A percentile compares a stretch with the other conserved stretches of the same genome.
Evolutionary conservation across 2,113 vertebrate genomes (phyloP).

Genomic region (Actenoides hombroni): DNA sequence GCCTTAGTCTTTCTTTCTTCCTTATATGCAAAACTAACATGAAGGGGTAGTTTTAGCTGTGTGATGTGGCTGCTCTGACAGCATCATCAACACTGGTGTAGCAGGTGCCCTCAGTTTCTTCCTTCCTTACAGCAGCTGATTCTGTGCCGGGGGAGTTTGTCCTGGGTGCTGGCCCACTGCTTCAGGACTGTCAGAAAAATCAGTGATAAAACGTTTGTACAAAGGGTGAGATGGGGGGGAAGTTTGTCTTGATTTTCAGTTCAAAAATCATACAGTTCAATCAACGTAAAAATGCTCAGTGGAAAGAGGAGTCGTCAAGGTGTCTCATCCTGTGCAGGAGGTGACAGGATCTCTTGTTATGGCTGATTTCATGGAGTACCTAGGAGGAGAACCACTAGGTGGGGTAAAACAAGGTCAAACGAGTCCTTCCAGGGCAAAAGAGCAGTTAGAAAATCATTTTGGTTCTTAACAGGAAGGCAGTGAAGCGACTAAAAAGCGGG

Average conservation of each 20-base stretch:
- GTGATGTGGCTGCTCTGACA: neutral
- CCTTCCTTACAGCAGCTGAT: neutral
- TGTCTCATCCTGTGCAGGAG: neutral
- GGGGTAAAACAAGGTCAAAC: constrained; percentile 9
- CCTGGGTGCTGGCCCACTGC: neutral
- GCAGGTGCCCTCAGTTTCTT: neutral
- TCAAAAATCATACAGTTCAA: neutral
- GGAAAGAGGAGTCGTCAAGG: neutral
- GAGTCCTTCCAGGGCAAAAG: constrained; percentile 20
- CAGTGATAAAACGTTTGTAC: neutral
- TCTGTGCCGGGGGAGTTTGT: neutral
- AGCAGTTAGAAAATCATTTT: constrained; percentile 24
- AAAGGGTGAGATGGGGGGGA: neutral
- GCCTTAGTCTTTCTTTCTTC: neutral
- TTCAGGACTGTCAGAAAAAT: neutral
- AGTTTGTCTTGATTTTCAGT: neutral
- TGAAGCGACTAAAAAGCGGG: constrained; percentile 23
- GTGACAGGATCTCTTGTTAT: neutral
- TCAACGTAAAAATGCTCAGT: neutral
- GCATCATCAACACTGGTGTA: neutral
- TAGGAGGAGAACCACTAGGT: neutral
- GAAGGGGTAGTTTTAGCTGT: neutral
- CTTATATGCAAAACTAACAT: neutral
- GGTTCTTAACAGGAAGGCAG: constrained; percentile 35
- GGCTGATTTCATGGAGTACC: neutral